Base-by-base conservation (phyloP, 2,797 vertebrate species). In the Hemibagrus guttatus region DNA sequence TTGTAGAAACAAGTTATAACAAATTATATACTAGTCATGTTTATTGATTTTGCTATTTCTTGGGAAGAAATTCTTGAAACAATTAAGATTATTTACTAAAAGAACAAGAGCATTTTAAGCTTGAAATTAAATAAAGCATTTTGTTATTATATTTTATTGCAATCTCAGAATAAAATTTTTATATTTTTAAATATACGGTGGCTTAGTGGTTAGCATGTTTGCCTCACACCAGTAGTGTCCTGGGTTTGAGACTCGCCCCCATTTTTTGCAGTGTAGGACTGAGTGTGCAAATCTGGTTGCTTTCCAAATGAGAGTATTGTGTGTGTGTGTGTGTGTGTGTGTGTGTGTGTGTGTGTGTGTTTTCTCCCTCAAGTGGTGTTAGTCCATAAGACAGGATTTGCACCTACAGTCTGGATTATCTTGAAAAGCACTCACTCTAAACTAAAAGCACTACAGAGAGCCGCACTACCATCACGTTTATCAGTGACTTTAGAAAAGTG, bases 371-470 rank as follows among this genome's bases (percentile, higher is more conserved):
- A 75, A 68, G 69, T 49, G 42, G 31, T 74, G 66, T 88, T 72
- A 64, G 75, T 84, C 80, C 28, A 49, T 21, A 35, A 88, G 81
- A 64, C 71, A 86, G 82, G 86, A 89, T 90, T 89, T 89, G 83
- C 78, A 82, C 39, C 52, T 88, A 85, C 88, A 89, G 83, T 85
- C 83, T 89, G 86, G 85, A 91, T 91, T 90, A 90, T 85, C 82
- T 74, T 66, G 59, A 86, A 83, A 84, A 66, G 31, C 75, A 72
- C 6, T n/a, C 14, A 46, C 39, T n/a, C 16, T 14, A n/a, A 9
- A 46, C 26, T 81, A 64, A 64, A 81, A 49, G 2, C 35, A 46
- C 23, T 63, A 39, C 54, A 79, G 14, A 49, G 16, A 19, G 11
- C 54, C 23, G 58, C 54, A n/a, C 14, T 61, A 74, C 39, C 49